Evolutionary conservation across 2,888 invertebrate species (phyloP).

Genomic region (Kuschelorhynchus macadamiae): DNA sequence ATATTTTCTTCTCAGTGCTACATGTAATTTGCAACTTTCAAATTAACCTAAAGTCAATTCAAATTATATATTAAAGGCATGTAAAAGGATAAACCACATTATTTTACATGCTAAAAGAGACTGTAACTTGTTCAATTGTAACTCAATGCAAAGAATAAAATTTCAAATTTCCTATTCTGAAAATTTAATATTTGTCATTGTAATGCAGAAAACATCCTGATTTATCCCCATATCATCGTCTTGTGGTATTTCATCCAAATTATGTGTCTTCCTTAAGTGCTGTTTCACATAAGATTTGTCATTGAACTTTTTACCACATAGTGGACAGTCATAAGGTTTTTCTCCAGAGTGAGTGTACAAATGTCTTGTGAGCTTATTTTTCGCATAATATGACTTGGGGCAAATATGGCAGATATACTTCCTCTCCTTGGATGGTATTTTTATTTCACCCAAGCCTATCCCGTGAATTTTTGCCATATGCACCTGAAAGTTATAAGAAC

Average conservation of each 20-base stretch:
- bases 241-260: conserved; percentile 36
- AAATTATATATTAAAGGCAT: too few species aligned
- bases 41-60: too few species aligned
- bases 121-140: too few species aligned
- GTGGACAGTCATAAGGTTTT: conserved; percentile 58
- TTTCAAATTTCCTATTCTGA: too few species aligned
- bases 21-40: too few species aligned
- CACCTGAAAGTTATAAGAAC: conserved; percentile 42
- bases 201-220: background rate
- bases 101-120: too few species aligned
- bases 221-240: background rate
- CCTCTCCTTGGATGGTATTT: conserved; percentile 63
- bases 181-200: too few species aligned
- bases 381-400: conserved; percentile 65
- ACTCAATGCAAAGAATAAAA: too few species aligned
- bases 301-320: conserved; percentile 61
- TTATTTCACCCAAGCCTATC: conserved; percentile 62
- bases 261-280: conserved; percentile 59
- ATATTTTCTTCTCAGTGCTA: too few species aligned
- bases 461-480: conserved; percentile 60
- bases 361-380: conserved; percentile 60
- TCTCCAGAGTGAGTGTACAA: conserved; percentile 60
- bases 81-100: too few species aligned
- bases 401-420: conserved; percentile 61
- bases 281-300: conserved; percentile 62